phyloP scores from a whole-genome alignment of 2,888 invertebrate genomes.

The Gandaritis pyraliata region DNA sequence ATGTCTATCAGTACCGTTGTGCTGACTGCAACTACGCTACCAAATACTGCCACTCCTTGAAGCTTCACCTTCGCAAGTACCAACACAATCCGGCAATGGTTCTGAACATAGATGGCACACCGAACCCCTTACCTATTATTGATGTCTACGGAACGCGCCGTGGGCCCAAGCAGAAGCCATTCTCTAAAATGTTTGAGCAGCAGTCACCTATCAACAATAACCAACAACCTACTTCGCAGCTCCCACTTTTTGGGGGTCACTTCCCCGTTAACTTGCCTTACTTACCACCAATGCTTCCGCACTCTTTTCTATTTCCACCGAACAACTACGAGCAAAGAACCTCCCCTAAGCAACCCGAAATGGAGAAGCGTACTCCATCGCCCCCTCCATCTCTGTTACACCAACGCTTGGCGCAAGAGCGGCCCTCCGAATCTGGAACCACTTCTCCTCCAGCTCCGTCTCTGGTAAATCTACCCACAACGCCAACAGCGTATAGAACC shows the following conservation, averaged over 20 bases:
- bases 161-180: slow-evolving; percentile 89
- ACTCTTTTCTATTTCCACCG: slow-evolving; percentile 79
- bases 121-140: slow-evolving; percentile 94
- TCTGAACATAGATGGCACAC: slow-evolving; percentile 93
- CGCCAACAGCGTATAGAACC: slow-evolving; percentile 55
- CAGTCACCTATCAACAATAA: slow-evolving; percentile 55
- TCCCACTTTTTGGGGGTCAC: slow-evolving; percentile 73
- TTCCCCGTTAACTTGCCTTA: slow-evolving; percentile 78
- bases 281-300: slow-evolving; percentile 76
- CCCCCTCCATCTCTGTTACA: slow-evolving; percentile 72
- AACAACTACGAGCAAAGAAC: slow-evolving; percentile 72
- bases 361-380: slow-evolving; percentile 53
- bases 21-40: slow-evolving; percentile 97
- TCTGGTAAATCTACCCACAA: slow-evolving; percentile 58
- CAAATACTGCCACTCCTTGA: slow-evolving; percentile 98
- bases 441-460: slow-evolving; percentile 60
- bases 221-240: slow-evolving; percentile 61
- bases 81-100: slow-evolving; percentile 96
- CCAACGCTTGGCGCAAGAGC: slow-evolving; percentile 68
- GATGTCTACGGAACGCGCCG: slow-evolving; percentile 96
- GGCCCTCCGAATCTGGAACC: slow-evolving; percentile 48
- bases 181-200: slow-evolving; percentile 71
- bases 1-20: slow-evolving; percentile 96
- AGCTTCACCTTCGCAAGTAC: slow-evolving; percentile 96
- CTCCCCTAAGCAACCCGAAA: slow-evolving; percentile 62